Percentiles rank a stretch among this genome's conserved stretches.
phyloP scores from a whole-genome alignment of 2,113 vertebrate species.

The Chaetops frenatus region DNA sequence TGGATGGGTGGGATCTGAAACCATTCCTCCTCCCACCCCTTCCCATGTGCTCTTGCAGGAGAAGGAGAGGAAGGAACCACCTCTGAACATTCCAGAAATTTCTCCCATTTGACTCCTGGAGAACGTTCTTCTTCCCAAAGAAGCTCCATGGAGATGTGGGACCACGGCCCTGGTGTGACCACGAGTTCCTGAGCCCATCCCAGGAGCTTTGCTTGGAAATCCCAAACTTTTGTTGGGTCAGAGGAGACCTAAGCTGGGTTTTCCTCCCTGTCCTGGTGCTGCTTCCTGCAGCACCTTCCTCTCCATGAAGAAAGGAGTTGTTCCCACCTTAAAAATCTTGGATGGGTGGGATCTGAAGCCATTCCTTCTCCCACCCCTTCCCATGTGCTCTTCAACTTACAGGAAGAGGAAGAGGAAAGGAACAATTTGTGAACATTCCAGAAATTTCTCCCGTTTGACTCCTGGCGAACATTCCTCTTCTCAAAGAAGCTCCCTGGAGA shows the following conservation, averaged over 20 bases:
- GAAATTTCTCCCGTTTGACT: not conserved
- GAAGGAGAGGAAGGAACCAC: not conserved
- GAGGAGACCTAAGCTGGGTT: not conserved
- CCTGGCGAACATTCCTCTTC: not conserved
- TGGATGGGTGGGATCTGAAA: not conserved
- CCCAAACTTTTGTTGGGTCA: not conserved
- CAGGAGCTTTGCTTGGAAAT: not conserved
- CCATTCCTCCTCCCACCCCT: not conserved
- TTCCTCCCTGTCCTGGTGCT: not conserved
- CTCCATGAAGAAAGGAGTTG: too few relatives aligned
- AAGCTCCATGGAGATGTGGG: not conserved
- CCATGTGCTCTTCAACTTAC: not conserved
- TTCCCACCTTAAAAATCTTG: not conserved
- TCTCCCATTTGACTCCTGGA: fast-evolving
- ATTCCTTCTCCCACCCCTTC: not conserved
- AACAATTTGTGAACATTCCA: not conserved
- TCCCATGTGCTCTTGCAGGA: not conserved
- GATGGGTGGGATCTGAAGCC: not conserved
- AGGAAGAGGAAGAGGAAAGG: not conserved
- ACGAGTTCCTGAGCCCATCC: not conserved
- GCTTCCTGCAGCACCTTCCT: not conserved
- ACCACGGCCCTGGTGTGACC: fast-evolving
- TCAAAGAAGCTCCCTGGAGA: not conserved
- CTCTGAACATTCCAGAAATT: not conserved
- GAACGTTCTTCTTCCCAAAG: not conserved